Evolutionary conservation across 2,888 invertebrate genomes (phyloP).

Genomic region (Dynastes hyllus): DNA sequence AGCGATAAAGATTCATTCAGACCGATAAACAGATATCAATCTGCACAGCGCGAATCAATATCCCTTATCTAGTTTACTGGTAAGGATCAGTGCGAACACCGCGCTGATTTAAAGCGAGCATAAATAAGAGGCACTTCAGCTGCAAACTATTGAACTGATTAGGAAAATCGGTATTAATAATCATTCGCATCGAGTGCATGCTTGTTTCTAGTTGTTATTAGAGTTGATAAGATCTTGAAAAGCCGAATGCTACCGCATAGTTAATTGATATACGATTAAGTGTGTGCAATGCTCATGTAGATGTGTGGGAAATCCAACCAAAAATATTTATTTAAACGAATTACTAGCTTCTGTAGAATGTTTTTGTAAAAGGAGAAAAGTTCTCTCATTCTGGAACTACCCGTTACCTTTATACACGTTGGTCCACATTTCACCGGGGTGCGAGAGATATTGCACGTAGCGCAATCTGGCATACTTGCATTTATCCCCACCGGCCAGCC

Average conservation of each 20-base stretch:
- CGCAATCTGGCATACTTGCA: too few species aligned
- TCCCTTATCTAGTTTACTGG: not conserved
- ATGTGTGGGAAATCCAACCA: not conserved
- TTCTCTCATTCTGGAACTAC: too few species aligned
- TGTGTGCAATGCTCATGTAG: not conserved
- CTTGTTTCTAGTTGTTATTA: constrained; percentile 2
- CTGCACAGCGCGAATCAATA: not conserved
- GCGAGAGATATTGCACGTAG: too few species aligned
- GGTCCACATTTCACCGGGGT: too few species aligned
- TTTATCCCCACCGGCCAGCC: too few species aligned
- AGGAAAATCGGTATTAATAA: not conserved
- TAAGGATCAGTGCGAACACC: not conserved
- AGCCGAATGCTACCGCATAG: not conserved
- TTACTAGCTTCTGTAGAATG: too few species aligned
- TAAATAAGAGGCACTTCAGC: constrained; percentile 1
- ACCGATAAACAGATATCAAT: constrained; percentile 2
- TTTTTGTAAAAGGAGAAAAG: too few species aligned
- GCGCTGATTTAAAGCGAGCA: not conserved
- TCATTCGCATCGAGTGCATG: constrained; percentile 6
- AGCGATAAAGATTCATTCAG: not conserved
- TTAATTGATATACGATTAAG: not conserved
- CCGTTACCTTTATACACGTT: too few species aligned
- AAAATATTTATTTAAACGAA: too few species aligned
- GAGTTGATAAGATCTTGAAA: constrained; percentile 5
- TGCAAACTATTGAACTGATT: constrained; percentile 10